These are phyloP conservation scores for Gorsachius magnificus DNA, from an alignment of 2,797 vertebrate genomes.

Conservation along the genomic window DNA sequence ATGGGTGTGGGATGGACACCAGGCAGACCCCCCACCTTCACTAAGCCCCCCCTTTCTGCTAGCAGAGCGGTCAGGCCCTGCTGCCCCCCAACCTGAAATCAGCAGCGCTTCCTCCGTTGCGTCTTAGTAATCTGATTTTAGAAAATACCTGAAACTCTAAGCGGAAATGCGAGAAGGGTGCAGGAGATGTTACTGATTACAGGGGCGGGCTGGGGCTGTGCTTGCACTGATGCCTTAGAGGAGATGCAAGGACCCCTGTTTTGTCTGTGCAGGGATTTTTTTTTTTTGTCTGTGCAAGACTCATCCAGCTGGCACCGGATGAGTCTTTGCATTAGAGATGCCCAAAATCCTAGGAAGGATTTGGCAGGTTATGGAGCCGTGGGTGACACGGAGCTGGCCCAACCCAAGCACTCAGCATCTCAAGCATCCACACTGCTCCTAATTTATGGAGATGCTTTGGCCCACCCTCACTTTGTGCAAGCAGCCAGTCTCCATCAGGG, in stretches of 20 bases:
- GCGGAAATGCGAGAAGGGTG: not conserved
- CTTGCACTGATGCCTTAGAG: not conserved
- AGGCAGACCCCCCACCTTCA: not conserved
- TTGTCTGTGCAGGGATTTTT: not conserved
- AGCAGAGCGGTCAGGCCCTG: not conserved
- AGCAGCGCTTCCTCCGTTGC: rapidly evolving
- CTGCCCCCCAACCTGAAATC: not conserved
- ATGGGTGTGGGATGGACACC: not conserved
- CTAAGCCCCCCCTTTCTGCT: rapidly evolving
- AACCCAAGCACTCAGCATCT: not conserved
- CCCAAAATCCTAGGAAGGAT: not conserved
- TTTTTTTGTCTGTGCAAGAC: not conserved
- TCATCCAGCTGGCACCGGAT: not conserved
- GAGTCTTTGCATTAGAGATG: not conserved
- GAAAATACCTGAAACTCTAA: not conserved
- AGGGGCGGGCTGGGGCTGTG: not conserved
- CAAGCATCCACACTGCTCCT: not conserved
- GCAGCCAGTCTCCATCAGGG: not conserved
- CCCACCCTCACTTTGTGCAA: not conserved
- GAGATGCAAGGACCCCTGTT: not conserved
- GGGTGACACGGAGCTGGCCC: not conserved
- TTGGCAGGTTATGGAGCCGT: not conserved
- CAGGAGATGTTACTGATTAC: not conserved
- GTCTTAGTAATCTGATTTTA: not conserved
- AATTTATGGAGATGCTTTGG: not conserved